A percentile compares a stretch with the other conserved stretches of the same genome.
These are phyloP conservation scores for Carabus problematicus DNA, from an alignment of 2,888 invertebrate species.

Conservation along the genomic window DNA sequence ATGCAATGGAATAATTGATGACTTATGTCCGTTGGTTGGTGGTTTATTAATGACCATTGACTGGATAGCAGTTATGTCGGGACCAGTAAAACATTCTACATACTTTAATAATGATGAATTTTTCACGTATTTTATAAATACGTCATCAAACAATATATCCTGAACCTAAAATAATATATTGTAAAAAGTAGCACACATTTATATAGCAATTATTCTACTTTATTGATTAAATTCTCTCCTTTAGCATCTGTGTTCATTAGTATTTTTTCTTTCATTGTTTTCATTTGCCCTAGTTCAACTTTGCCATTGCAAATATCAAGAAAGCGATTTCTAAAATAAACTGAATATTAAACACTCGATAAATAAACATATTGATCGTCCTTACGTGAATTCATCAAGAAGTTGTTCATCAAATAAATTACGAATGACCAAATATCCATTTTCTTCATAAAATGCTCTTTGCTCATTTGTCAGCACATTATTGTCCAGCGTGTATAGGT, in stretches of 20 bases:
- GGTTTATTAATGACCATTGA: conserved; percentile 92
- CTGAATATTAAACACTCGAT: background rate
- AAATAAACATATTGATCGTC: conserved; percentile 40
- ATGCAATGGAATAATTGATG: too few species aligned
- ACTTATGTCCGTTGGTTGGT: conserved; percentile 74
- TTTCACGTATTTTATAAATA: too few species aligned
- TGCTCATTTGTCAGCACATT: conserved; percentile 65
- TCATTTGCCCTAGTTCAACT: conserved; percentile 64
- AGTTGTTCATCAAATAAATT: conserved; percentile 72
- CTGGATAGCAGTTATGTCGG: conserved; percentile 77
- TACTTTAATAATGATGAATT: too few species aligned
- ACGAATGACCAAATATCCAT: conserved; percentile 77
- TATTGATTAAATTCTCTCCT: conserved; percentile 74
- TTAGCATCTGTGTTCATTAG: conserved; percentile 66
- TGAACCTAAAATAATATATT: too few species aligned
- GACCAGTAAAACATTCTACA: too few species aligned
- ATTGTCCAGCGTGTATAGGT: conserved; percentile 56
- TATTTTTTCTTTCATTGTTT: conserved; percentile 73
- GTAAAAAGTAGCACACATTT: too few species aligned
- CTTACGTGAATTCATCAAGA: conserved; percentile 72
- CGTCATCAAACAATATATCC: too few species aligned
- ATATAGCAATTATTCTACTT: too few species aligned
- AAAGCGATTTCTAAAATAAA: conserved; percentile 68
- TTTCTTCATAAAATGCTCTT: too few species aligned
- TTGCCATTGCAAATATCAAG: conserved; percentile 72